Conservation (phyloP, 2,113 vertebrate species). For the Meles meles region DNA sequence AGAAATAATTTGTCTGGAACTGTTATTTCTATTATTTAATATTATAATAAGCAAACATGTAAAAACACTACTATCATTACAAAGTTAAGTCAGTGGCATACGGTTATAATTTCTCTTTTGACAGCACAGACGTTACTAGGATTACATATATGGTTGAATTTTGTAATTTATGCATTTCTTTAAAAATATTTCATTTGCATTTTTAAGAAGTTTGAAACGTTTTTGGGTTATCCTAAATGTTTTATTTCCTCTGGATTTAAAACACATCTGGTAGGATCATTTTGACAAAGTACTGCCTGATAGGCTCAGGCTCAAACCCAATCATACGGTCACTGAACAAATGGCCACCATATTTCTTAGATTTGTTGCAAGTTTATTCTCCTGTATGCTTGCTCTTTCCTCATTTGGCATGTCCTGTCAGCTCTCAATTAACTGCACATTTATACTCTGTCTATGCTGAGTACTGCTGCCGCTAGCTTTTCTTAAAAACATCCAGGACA, state of each 20-base stretch:
- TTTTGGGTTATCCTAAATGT: background rate
- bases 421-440: background rate
- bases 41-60: background rate
- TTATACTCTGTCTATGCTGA: background rate
- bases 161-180: background rate
- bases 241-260: conserved; percentile 6
- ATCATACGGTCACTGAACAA: background rate
- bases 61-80: background rate
- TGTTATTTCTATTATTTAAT: background rate
- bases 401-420: background rate
- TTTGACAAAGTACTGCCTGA: background rate
- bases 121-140: background rate
- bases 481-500: background rate
- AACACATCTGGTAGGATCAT: background rate
- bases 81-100: background rate
- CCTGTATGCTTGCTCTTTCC: background rate
- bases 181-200: background rate
- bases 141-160: background rate
- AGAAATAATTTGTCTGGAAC: background rate
- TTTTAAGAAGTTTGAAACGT: background rate
- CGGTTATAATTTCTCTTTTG: background rate
- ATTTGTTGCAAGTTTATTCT: background rate
- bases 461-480: background rate
- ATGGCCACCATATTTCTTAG: background rate
- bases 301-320: background rate